Conservation (phyloP, 92 coral and sea anemone species). For the Heteractis magnifica region DNA sequence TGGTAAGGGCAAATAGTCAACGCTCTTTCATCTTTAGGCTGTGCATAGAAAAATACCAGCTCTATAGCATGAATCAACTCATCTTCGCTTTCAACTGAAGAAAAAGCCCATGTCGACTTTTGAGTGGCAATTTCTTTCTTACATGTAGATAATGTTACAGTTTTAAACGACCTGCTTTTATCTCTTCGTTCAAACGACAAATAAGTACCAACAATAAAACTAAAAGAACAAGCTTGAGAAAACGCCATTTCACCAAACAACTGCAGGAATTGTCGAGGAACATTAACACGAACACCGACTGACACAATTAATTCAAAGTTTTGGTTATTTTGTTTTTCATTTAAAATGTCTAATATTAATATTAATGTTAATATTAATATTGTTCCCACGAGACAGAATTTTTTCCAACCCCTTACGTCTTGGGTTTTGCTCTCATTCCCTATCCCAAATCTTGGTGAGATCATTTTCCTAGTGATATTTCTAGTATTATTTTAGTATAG, state of each 20-base stretch:
- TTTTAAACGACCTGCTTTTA: neutral
- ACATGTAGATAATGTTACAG: neutral
- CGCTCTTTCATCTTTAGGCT: neutral
- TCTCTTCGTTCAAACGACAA: constrained; percentile 19
- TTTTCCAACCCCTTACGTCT: no score
- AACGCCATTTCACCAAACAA: neutral
- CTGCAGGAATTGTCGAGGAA: neutral
- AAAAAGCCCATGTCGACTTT: constrained; percentile 17
- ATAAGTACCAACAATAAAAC: constrained; percentile 8
- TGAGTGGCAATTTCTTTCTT: constrained; percentile 12
- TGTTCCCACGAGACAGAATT: no score
- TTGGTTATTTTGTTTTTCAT: no score
- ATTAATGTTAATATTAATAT: no score
- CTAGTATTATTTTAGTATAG: no score
- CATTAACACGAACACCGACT: no score
- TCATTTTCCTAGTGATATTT: no score
- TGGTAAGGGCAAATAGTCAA: constrained; percentile 27
- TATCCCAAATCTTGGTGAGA: no score
- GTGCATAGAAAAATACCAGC: constrained; percentile 22
- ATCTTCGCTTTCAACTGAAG: constrained; percentile 10
- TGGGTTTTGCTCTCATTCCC: no score
- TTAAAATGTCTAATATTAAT: no score
- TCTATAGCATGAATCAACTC: constrained; percentile 18
- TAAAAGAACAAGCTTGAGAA: constrained; percentile 11
- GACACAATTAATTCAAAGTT: no score